These are phyloP conservation scores for Ptychadena robeensis DNA, from an alignment of 2,797 vertebrate genomes.

Conservation along the genomic window DNA sequence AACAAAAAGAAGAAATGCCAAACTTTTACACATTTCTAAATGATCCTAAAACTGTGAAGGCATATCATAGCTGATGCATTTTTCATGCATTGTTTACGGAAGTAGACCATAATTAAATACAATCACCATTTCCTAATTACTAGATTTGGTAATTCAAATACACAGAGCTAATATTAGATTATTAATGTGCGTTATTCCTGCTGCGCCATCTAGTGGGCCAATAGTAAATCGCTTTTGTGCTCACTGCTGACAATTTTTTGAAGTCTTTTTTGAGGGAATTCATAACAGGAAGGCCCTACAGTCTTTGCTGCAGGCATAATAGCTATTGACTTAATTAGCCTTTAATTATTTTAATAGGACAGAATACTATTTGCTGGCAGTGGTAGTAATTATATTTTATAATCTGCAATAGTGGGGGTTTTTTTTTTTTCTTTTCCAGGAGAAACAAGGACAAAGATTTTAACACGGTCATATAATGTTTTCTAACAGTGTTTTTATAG, in stretches of 20 bases:
- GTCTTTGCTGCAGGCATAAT: neutral
- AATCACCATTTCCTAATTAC: constrained; percentile 7
- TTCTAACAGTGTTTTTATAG: no score
- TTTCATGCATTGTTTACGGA: neutral
- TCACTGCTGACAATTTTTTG: neutral
- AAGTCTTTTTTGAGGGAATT: neutral
- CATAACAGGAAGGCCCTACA: neutral
- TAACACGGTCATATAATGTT: no score
- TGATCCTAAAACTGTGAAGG: neutral
- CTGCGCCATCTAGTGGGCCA: constrained; percentile 73
- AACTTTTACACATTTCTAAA: no score
- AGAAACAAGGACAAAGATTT: no score
- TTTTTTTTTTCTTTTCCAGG: neutral
- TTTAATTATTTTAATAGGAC: neutral
- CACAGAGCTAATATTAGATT: constrained; percentile 42
- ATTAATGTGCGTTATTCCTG: constrained; percentile 68
- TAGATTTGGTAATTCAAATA: constrained; percentile 64
- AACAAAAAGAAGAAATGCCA: no score
- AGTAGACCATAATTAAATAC: constrained; percentile 7
- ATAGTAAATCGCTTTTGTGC: neutral
- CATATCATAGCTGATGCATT: neutral
- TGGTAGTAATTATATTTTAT: neutral
- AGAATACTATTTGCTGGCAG: neutral
- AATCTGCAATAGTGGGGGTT: no score
- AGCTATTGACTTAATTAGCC: neutral